Conservation (phyloP, 2,797 vertebrate species). For the Gallirallus australis region DNA sequence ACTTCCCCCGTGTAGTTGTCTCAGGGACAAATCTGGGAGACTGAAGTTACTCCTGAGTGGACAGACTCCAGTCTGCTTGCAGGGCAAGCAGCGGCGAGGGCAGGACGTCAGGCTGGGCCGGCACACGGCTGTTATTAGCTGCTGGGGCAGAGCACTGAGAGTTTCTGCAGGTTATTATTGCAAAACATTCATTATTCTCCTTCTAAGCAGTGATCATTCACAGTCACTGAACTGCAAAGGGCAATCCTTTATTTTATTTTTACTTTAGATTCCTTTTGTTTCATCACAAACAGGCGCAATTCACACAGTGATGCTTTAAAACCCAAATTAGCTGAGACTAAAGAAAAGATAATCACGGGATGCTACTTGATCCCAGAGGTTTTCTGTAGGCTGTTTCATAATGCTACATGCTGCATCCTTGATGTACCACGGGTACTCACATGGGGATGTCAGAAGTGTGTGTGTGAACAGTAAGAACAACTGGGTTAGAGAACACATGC, state of each 20-base stretch:
- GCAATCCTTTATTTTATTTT: not conserved
- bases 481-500: not conserved
- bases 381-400: not conserved
- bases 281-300: not conserved
- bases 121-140: not conserved
- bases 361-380: not conserved
- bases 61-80: not conserved
- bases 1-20: not conserved
- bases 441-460: not conserved
- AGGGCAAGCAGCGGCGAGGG: not conserved
- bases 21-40: not conserved
- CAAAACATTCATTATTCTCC: not conserved
- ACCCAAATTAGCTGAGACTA: not conserved
- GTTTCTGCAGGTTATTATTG: not conserved
- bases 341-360: not conserved
- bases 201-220: not conserved
- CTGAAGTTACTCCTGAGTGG: fast-evolving
- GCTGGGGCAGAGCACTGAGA: not conserved
- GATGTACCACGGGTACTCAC: not conserved
- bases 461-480: not conserved
- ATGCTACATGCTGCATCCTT: fast-evolving
- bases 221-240: not conserved
- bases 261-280: not conserved
- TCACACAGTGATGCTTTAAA: not conserved
- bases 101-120: not conserved